Conservation (phyloP, 2,113 vertebrate genomes). For the Tamias sibiricus region DNA sequence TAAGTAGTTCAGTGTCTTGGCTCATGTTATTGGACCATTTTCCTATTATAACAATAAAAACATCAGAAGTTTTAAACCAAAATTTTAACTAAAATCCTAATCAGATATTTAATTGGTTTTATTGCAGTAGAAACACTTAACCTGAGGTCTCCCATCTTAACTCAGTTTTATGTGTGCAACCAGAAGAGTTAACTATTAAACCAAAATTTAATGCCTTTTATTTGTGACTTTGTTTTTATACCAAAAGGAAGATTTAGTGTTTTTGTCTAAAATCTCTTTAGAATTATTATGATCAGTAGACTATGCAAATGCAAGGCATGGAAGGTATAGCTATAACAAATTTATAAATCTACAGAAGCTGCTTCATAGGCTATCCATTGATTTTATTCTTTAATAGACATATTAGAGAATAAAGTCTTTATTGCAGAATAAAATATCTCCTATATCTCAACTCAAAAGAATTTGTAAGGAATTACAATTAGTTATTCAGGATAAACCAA, state of each 20-base stretch:
- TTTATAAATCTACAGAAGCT: conserved; percentile 12
- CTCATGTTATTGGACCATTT: conserved; percentile 18
- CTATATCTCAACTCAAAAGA: not conserved
- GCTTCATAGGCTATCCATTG: not conserved
- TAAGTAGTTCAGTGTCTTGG: not conserved
- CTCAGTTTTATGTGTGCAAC: too few species aligned
- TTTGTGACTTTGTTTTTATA: conserved; percentile 51
- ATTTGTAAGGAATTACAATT: conserved; percentile 41
- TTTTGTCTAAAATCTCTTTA: not conserved
- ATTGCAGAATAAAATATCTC: not conserved
- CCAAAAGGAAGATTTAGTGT: not conserved
- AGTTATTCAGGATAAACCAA: not conserved
- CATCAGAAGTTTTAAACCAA: conserved; percentile 2
- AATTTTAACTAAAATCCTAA: too few species aligned
- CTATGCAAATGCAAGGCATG: not conserved
- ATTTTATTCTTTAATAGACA: conserved; percentile 16
- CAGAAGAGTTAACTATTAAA: not conserved
- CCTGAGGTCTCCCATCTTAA: too few species aligned
- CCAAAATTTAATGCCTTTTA: conserved; percentile 44
- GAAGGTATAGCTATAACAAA: not conserved
- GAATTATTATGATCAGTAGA: not conserved
- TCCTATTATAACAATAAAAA: conserved; percentile 22
- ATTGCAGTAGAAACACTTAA: too few species aligned
- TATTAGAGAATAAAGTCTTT: not conserved
- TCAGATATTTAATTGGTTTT: too few species aligned